These are phyloP conservation scores for Arctopsyche grandis DNA, from an alignment of 1,140 invertebrate genomes.

Conservation along the genomic window DNA sequence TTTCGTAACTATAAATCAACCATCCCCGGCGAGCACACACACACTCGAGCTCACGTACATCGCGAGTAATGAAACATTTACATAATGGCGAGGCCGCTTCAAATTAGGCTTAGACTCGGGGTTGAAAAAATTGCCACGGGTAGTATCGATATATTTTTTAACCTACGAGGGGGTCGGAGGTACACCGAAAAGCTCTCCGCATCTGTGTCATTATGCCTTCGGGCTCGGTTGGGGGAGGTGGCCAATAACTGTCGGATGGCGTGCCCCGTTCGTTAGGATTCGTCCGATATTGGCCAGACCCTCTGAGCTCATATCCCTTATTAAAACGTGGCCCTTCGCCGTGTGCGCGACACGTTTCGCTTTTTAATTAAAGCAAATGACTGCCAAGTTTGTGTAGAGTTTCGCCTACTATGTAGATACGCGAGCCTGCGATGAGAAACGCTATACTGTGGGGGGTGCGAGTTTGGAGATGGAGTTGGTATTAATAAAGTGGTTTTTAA, in stretches of 20 bases:
- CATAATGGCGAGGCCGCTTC: not conserved
- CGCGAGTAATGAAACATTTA: slow-evolving; percentile 8
- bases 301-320: slow-evolving; percentile 48
- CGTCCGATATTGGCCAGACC: slow-evolving; percentile 23
- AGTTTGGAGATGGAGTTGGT: not conserved
- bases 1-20: slow-evolving; percentile 23
- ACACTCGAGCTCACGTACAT: not conserved
- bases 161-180: not conserved
- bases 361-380: slow-evolving; percentile 55
- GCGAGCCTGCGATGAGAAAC: not conserved
- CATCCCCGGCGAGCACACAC: slow-evolving; percentile 8
- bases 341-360: slow-evolving; percentile 38
- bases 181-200: slow-evolving; percentile 35
- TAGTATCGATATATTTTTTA: not conserved
- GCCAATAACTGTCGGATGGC: slow-evolving; percentile 50
- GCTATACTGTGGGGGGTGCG: no score
- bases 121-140: not conserved
- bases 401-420: slow-evolving; percentile 1
- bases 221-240: not conserved
- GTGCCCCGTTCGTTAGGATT: slow-evolving; percentile 28
- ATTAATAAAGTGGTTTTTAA: slow-evolving; percentile 15
- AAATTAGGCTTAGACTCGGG: not conserved
- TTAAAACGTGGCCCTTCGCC: slow-evolving; percentile 38
- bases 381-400: slow-evolving; percentile 38
- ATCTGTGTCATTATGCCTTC: slow-evolving; percentile 7